phyloP scores from a whole-genome alignment of 2,888 invertebrate species.

The Sepiola atlantica region DNA sequence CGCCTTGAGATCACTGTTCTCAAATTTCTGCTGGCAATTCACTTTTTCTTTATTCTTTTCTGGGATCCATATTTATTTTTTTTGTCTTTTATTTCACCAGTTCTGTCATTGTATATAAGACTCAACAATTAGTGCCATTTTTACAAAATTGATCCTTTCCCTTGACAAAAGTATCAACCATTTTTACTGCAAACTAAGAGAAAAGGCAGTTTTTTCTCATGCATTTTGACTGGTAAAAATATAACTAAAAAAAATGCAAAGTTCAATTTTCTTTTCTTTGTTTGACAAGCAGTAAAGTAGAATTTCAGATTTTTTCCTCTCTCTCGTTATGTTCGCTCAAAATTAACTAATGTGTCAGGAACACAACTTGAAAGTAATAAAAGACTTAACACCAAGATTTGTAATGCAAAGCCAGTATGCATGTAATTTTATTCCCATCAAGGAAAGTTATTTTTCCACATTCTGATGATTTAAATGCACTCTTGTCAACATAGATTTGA shows the following conservation, averaged over 20 bases:
- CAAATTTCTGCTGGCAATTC: background rate
- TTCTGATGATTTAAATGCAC: background rate
- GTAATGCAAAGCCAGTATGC: background rate
- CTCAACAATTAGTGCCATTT: conserved; percentile 4
- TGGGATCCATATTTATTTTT: background rate
- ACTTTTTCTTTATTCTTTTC: background rate
- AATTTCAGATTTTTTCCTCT: background rate
- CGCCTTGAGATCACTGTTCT: background rate
- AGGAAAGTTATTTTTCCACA: background rate
- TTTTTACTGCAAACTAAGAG: background rate
- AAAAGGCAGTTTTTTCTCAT: background rate
- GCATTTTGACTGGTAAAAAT: background rate
- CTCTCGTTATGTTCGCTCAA: background rate
- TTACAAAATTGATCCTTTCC: background rate
- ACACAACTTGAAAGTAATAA: background rate
- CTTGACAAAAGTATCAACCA: background rate
- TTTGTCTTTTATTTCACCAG: background rate
- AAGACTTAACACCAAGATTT: background rate
- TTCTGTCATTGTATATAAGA: background rate
- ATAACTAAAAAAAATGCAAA: background rate
- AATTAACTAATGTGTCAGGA: background rate
- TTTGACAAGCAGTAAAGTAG: background rate
- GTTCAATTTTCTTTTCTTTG: background rate
- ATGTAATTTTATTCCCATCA: background rate
- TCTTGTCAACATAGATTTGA: background rate